Base-by-base conservation (phyloP, 1,140 invertebrate genomes). In the Harpegnathos saltator region DNA sequence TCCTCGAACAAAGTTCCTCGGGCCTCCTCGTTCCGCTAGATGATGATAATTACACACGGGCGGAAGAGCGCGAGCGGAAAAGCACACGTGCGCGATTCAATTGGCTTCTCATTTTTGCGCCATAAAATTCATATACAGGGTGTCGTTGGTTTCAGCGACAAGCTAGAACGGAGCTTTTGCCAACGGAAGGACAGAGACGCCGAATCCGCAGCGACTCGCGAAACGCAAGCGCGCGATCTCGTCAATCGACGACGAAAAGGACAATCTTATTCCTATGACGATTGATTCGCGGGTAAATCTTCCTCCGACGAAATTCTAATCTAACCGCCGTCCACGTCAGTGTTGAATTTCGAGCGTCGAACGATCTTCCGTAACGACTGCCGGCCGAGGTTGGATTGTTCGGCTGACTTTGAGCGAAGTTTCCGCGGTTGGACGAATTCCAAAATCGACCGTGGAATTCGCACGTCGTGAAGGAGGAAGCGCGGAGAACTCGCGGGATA, bases 1-100 rank as follows among this genome's bases (percentile, higher is more conserved):
- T 78, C 50, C 33, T 78, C 75, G 75, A 69, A 78, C 63, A 22
- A 69, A 78, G 75, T 78, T 50, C 75, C 69, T 78, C 75, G 29
- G 38, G 33, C 50, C 74, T 54, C 22, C 50, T 56, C 50, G 75
- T 78, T 56, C 26, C 72, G 29, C 17, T 17, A 69, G 52, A 78
- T 78, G 50, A 69, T 56, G 68, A 68, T 78, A 78, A 78, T 78
- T 78, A 78, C 15, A 14, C 22, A n/a, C 73, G 3, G 56, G 52
- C 75, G 74, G 74, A 78, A 77, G 50, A 78, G 19, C n/a, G 61
- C 44, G 59, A 77, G 50, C 17, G 22, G 50, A 1, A 63, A 50
- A 50, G n/a, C 12, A 24, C 22, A 22, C 33, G 38, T 58, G 0
- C 5, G 5, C 4, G 29, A 52, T 54, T 73, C 19, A 38, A 17